Base-by-base conservation (phyloP, 2,113 vertebrate species). In the Leuciscus idus region DNA sequence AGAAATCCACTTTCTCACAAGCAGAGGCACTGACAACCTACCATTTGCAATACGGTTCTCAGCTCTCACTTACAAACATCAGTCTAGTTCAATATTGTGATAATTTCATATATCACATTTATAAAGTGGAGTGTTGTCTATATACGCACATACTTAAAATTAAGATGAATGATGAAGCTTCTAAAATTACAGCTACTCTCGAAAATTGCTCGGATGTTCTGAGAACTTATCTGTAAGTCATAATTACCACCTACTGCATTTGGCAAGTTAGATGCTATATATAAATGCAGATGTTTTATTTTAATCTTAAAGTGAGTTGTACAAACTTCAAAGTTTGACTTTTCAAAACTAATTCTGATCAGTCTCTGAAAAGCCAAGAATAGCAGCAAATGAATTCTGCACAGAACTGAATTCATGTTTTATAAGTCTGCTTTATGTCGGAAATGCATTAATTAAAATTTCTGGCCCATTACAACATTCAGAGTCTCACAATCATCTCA, bases 201-300 rank as follows among this genome's bases (percentile, higher is more conserved):
- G 28, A 46, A 85, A 82, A 57, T 6, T 70, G 15, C 5, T 21
- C 33, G 19, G 48, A 76, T 88, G 57, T 88, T 26, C 3, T 13
- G 7, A 72, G 39, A 62, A 23, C 55, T 21, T 55, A 26, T 48
- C 17, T 52, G 36, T n/a, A 62, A 36, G 4, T 33, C 21, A 30
- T 48, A 86, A 84, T 88, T 88, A 88, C 12, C 84, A 84, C 74
- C 64, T 88, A 73, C 70, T 15, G 26, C 57, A 39, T 26, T 28
- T 48, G 13, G 28, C 52, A 68, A 62, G 55, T 43, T 28, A 62
- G 57, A 62, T 4, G 13, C 62, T 73, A 55, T 66, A 78, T 73
- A 33, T 57, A 81, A 46, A 57, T 28, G n/a, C 13, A 30, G 36
- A 21, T 46, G 7, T 48, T 64, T 81, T 62, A 80, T 79, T 57